These are phyloP conservation scores for Bombycilla garrulus DNA, from an alignment of 2,113 vertebrate genomes.

Conservation along the genomic window DNA sequence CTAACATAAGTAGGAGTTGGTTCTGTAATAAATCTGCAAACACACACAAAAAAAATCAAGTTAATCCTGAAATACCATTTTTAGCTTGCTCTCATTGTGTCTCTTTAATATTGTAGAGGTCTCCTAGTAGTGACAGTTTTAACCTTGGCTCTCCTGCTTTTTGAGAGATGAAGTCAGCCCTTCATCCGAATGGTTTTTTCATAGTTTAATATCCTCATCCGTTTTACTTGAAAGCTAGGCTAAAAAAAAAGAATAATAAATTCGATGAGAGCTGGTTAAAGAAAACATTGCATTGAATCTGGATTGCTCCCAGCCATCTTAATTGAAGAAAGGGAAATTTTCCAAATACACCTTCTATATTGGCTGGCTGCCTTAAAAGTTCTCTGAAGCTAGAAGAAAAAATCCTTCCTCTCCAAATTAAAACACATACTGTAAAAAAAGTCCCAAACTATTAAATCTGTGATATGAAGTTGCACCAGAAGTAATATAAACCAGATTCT, in stretches of 20 bases:
- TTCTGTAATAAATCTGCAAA: slow-evolving; percentile 44
- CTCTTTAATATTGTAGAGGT: slow-evolving; percentile 24
- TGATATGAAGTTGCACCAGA: neutral
- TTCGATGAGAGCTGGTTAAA: slow-evolving; percentile 30
- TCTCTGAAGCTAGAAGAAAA: neutral
- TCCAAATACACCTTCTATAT: slow-evolving; percentile 44
- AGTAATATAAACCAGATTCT: neutral
- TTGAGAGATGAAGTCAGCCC: neutral
- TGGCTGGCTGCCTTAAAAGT: slow-evolving; percentile 10
- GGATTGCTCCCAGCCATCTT: slow-evolving; percentile 37
- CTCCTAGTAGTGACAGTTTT: slow-evolving; percentile 26
- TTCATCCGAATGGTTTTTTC: neutral
- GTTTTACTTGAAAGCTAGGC: slow-evolving; percentile 13
- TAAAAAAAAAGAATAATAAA: slow-evolving; percentile 37
- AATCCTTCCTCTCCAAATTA: neutral
- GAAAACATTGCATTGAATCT: neutral
- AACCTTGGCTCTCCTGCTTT: slow-evolving; percentile 3
- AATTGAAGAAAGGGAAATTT: slow-evolving; percentile 54
- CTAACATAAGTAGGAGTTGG: slow-evolving; percentile 31
- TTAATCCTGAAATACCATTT: slow-evolving; percentile 38
- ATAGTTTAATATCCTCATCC: slow-evolving; percentile 3
- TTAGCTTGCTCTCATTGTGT: slow-evolving; percentile 51
- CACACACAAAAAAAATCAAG: neutral
- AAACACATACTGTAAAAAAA: neutral
- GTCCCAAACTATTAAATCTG: neutral